These are phyloP conservation scores for Zophobas atratus DNA, from an alignment of 1,140 invertebrate genomes.

Conservation along the genomic window DNA sequence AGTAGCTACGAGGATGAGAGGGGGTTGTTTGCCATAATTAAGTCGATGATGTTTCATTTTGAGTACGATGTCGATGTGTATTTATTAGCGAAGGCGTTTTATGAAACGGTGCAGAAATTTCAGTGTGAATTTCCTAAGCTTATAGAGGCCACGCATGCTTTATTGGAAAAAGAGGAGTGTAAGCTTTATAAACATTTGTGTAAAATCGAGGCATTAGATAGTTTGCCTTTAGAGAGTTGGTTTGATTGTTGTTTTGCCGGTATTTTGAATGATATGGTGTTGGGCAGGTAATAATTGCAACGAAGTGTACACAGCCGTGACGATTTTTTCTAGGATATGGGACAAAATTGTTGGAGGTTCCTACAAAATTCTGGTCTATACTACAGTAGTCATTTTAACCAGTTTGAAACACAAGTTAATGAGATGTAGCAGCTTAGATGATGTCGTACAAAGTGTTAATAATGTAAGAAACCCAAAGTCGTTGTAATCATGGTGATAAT, in stretches of 20 bases:
- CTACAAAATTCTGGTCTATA: slow-evolving; percentile 84
- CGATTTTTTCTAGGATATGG: slow-evolving; percentile 80
- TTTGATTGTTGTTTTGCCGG: slow-evolving; percentile 86
- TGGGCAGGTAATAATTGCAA: slow-evolving; percentile 77
- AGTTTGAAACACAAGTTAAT: slow-evolving; percentile 78
- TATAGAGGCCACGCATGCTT: slow-evolving; percentile 75
- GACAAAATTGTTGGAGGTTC: slow-evolving; percentile 91
- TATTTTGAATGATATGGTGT: slow-evolving; percentile 81
- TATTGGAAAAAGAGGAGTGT: slow-evolving; percentile 82
- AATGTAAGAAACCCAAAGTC: slow-evolving; percentile 71
- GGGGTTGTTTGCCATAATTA: slow-evolving; percentile 77
- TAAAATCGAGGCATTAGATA: slow-evolving; percentile 72
- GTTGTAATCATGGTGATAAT: slow-evolving; percentile 48
- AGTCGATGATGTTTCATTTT: slow-evolving; percentile 78
- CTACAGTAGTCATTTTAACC: slow-evolving; percentile 81
- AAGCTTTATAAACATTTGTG: slow-evolving; percentile 77
- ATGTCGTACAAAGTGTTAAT: slow-evolving; percentile 76
- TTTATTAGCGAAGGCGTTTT: slow-evolving; percentile 84
- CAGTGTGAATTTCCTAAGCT: slow-evolving; percentile 76
- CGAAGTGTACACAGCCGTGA: neutral
- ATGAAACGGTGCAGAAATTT: slow-evolving; percentile 77
- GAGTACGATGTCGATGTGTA: slow-evolving; percentile 83
- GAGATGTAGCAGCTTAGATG: slow-evolving; percentile 73
- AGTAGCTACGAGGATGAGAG: slow-evolving; percentile 62
- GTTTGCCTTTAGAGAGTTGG: slow-evolving; percentile 80